phyloP scores from a whole-genome alignment of 2,113 vertebrate genomes.

The Nerophis ophidion region DNA sequence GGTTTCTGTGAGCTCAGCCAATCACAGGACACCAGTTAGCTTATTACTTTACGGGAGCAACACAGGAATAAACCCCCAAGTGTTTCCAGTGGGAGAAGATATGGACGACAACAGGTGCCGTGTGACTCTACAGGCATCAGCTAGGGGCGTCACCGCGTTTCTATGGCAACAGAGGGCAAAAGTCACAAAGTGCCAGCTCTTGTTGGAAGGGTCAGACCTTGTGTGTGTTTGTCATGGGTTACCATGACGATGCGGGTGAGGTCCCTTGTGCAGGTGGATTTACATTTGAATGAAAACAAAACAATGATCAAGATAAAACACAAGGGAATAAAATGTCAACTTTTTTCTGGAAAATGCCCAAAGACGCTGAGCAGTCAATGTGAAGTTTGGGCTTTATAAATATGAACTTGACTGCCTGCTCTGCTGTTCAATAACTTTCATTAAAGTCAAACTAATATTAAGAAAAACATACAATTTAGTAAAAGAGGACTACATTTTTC shows the following conservation, averaged over 20 bases:
- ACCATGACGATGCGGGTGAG: conserved; percentile 28
- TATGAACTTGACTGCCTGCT: too few species aligned
- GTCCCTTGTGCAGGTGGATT: conserved; percentile 16
- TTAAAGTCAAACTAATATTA: too few species aligned
- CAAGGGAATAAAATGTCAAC: too few species aligned
- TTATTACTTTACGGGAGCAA: conserved; percentile 31
- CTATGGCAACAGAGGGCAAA: conserved; percentile 38
- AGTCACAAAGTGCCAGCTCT: conserved; percentile 17
- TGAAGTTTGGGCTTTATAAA: too few species aligned
- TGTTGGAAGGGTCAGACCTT: conserved; percentile 32
- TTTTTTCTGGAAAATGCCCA: too few species aligned
- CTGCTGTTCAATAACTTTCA: too few species aligned
- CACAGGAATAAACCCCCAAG: not conserved
- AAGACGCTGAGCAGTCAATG: too few species aligned
- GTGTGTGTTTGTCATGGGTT: conserved; percentile 19
- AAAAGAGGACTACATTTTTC: not conserved
- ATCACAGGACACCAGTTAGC: conserved; percentile 24
- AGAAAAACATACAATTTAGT: not conserved
- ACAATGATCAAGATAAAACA: too few species aligned
- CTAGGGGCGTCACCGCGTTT: conserved; percentile 10
- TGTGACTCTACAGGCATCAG: conserved; percentile 11
- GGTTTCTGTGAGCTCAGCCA: conserved; percentile 50
- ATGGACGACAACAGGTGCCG: not conserved
- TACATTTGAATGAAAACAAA: conserved; percentile 20
- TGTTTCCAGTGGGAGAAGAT: not conserved